Base-by-base conservation (phyloP, 2,113 vertebrate species). In the Psilopogon haemacephalus region DNA sequence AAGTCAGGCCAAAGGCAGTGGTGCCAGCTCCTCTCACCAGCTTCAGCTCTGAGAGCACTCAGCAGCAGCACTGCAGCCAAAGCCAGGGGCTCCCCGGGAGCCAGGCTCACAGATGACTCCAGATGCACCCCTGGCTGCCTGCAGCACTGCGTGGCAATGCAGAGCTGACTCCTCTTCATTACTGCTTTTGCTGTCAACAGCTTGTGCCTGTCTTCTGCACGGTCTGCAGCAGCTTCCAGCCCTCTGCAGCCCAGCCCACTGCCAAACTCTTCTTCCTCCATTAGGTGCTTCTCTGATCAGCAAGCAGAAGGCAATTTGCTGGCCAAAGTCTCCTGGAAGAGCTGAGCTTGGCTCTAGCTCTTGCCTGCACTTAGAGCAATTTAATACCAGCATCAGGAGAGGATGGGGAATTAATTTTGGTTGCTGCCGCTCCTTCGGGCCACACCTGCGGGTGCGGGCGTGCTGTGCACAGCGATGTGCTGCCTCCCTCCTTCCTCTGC, bases 401-500 rank as follows among this genome's bases (percentile, higher is more conserved):
- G 78, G 58, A 70, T 50, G 88, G 75, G 59, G 75, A 89, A 89
- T 91, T 92, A 71, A 87, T 94, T 84, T 54, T 65, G 46, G 33
- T 67, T 74, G 68, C 88, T 88, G 79, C 90, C 72, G 56, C 79
- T 52, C 46, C 64, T 94, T 83, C 12, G 1, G 74, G 93, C 79
- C 85, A 62, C 85, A 85, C 85, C 74, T 84, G 81, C 9, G 7
- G 76, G 77, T 63, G 67, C 4, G 1, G 0, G 12, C 13, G 75
- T 63, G 55, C 46, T 30, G 10, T 0, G 2, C 10, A 30, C 37
- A 65, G 32, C 4, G 3, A 9, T 70, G 46, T 23, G 56, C 84
- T 84, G 67, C 18, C 71, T 91, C 75, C 65, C 68, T 79, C 73
- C 55, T 69, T 91, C 35, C 63, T 73, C 60, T 70, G 38, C 72